Percentiles rank a stretch among this genome's conserved stretches.
phyloP scores from a whole-genome alignment of 2,113 vertebrate genomes.

The Daubentonia madagascariensis region DNA sequence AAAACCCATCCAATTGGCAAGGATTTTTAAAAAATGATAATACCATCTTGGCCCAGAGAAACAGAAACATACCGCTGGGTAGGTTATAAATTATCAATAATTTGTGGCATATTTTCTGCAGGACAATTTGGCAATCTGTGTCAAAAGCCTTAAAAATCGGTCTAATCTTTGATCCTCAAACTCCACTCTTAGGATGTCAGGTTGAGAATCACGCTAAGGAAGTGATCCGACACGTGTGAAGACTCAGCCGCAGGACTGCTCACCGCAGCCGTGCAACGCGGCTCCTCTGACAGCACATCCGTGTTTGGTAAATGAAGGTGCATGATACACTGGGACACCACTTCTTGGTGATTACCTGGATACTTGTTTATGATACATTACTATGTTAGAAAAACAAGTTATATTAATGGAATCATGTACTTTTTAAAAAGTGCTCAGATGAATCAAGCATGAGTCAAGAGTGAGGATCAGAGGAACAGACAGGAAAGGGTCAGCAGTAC shows the following conservation, averaged over 20 bases:
- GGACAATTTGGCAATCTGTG: background rate
- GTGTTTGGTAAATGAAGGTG: accelerated
- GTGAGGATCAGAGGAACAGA: too few species aligned
- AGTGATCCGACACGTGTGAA: accelerated
- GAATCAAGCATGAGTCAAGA: too few species aligned
- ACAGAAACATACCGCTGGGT: accelerated
- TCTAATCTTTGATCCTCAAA: background rate
- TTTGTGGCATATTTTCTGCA: accelerated
- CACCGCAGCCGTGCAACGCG: background rate
- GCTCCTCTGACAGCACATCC: too few species aligned
- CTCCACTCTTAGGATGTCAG: too few species aligned
- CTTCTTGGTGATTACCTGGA: accelerated
- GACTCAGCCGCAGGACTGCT: background rate
- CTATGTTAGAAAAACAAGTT: background rate
- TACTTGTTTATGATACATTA: accelerated
- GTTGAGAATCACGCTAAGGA: too few species aligned
- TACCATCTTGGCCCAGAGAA: background rate
- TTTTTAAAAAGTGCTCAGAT: background rate
- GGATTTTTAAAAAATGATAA: background rate
- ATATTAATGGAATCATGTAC: accelerated
- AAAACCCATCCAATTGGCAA: background rate
- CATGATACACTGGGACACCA: accelerated
- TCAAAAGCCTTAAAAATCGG: background rate
- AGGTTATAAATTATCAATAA: accelerated
- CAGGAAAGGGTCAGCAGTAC: accelerated